A percentile compares a stretch with the other conserved stretches of the same genome.
These are phyloP conservation scores for Plecotus auritus DNA, from an alignment of 2,113 vertebrate species.

Conservation along the genomic window DNA sequence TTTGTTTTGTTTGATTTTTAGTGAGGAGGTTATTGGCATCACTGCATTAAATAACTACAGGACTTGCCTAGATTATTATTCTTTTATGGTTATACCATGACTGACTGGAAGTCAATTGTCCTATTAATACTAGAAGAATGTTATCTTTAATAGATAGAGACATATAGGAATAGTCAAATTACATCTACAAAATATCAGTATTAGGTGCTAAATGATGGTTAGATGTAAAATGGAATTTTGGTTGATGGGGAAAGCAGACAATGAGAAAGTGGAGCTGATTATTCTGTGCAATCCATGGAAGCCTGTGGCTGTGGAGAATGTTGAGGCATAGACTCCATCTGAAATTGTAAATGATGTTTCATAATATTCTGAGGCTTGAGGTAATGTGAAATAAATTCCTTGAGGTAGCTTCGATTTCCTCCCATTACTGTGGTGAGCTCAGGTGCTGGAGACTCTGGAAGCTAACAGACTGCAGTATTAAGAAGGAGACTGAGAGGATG, in stretches of 20 bases:
- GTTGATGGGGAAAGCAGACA: neutral
- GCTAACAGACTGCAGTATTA: neutral
- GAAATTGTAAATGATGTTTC: neutral
- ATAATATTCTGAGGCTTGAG: neutral
- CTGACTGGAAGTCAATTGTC: neutral
- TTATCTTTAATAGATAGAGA: neutral
- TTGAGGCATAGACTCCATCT: neutral
- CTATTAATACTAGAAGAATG: neutral
- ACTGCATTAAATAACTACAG: neutral
- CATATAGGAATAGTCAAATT: neutral
- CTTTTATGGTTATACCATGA: neutral
- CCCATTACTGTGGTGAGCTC: neutral
- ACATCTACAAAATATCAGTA: neutral
- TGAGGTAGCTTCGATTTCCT: neutral
- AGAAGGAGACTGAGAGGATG: neutral
- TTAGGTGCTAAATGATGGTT: neutral
- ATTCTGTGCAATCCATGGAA: neutral
- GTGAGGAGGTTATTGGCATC: neutral
- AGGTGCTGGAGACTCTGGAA: neutral
- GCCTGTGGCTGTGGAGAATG: neutral
- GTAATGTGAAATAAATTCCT: neutral
- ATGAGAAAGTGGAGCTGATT: neutral
- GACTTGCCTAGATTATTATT: neutral
- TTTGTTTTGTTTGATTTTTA: neutral
- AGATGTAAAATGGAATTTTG: neutral